Evolutionary conservation across 2,797 vertebrate genomes (phyloP).

Genomic region (Hapalemur alaotrensis): DNA sequence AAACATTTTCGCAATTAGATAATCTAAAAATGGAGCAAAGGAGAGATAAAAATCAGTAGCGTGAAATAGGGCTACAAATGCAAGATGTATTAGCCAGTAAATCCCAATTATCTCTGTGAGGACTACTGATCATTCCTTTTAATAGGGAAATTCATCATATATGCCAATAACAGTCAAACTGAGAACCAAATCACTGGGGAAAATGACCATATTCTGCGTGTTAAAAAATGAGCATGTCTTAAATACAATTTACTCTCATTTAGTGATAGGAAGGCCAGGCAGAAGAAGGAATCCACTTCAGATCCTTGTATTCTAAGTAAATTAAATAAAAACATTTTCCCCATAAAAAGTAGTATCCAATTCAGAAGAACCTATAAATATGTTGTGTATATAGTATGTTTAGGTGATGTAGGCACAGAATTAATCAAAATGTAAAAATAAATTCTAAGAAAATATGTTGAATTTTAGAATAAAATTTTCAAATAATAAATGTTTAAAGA

Average conservation of each 20-base stretch:
- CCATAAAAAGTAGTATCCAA: neutral
- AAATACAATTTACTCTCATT: neutral
- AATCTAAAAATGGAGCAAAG: neutral
- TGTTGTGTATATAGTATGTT: neutral
- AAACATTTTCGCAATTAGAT: neutral
- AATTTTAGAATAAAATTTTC: slow-evolving; percentile 1
- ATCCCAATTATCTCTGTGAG: neutral
- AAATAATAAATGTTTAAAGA: slow-evolving; percentile 1
- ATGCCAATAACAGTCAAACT: too few relatives aligned
- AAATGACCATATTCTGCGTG: neutral
- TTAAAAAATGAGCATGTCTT: neutral
- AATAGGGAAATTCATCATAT: neutral
- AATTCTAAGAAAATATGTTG: neutral
- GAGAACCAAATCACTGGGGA: neutral
- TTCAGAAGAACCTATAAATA: neutral
- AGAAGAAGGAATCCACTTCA: neutral
- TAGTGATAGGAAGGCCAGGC: neutral
- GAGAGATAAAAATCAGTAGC: neutral
- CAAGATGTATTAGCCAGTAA: neutral
- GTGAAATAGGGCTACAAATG: neutral
- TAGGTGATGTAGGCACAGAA: neutral
- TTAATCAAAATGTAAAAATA: neutral
- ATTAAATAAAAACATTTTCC: neutral
- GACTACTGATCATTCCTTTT: neutral
- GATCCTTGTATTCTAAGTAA: neutral